Evolutionary conservation across 2,113 vertebrate genomes (phyloP), one percentile per base, ranked within the genome.

Genomic region (Tautogolabrus adspersus): DNA sequence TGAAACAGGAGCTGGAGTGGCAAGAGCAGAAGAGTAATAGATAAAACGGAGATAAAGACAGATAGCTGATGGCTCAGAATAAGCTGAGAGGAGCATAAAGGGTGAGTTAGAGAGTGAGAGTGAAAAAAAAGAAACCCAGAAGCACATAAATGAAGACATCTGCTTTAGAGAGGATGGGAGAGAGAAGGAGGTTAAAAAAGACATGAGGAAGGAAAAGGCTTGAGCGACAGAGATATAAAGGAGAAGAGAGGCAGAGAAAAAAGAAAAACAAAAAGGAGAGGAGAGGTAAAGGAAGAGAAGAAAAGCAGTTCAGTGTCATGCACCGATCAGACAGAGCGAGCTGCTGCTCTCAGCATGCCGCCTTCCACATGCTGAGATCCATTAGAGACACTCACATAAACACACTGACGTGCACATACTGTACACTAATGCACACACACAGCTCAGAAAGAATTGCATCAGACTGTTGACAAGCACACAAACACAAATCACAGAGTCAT

Each of bases 141-240:
- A 16, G 89, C 81, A 84, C 85, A 83, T 76, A 89, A 88, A 93
- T 82, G 65, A 85, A 90, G 76, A 66, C 79, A 63, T 84, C 75
- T 68, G 75, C 34, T 72, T 73, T 19, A 15, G 46, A 67, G 71
- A 74, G 40, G 13, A 71, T 40, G 38, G 30, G 6, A 57, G 62
- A 23, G 66, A 46, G 37, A 16, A 21, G 18, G 26, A 44, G 52
- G 40, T 42, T 10, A 18, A 42, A 69, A 22, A 49, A 49, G 47
- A 75, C 40, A 73, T 8, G 22, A 44, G 19, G 26, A 26, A 21
- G 46, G 54, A 15, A 55, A 15, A 23, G 34, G 18, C 15, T 56
- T 47, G 46, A 72, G 54, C 0, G 30, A 8, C 26, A 8, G 37
- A 51, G 67, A 71, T 46, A 60, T 46, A 19, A 47, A 51, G 37